Base-by-base conservation (phyloP, 2,888 invertebrate species). In the Trissolcus japonicus region DNA sequence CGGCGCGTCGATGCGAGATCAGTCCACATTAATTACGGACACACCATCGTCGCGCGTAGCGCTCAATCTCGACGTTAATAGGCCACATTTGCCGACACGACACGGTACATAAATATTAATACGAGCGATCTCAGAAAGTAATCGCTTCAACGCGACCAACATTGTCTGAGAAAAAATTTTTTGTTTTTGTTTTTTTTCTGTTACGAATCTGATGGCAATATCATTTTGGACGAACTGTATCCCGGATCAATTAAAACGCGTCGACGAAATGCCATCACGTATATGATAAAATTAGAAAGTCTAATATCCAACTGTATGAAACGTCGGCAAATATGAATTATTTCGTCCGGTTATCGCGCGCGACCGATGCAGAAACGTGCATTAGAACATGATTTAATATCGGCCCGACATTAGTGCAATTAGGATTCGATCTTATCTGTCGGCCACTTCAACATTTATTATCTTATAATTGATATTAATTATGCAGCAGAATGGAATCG, bases 31-130 rank as follows among this genome's bases (percentile, higher is more conserved):
- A 85, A 85, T 86, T 84, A 83, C 82, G 78, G 81, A 80, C 79
- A 80, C 80, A 80, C 84, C 82, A 83, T 84, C 85, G 84, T 82
- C 81, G 82, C 80, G 81, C 82, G 82, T 80, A 82, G 83, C 83
- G 84, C 82, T 85, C 85, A 85, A 85, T 85, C 85, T 85, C 81
- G 81, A 80, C 82, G 83, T 83, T 85, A 86, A 86, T 85, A 83
- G 82, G 83, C 83, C 82, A 81, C 82, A 84, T 83, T 84, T 84
- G 81, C 78, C 78, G 59, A 63, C 76, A 72, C 72, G 76, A 76
- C 71, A 48, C 54, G 69, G 35, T 67, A 66, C 65, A 71, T 68
- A 63, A 68, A 68, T 68, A 71, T 69, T 76, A 76, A 76, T 66
- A 56, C 2, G 2, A 60, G 46, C 54, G 46, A 29, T 50, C 56